These are phyloP conservation scores for Capricornis sumatraensis DNA, from an alignment of 2,113 vertebrate genomes.

Conservation along the genomic window DNA sequence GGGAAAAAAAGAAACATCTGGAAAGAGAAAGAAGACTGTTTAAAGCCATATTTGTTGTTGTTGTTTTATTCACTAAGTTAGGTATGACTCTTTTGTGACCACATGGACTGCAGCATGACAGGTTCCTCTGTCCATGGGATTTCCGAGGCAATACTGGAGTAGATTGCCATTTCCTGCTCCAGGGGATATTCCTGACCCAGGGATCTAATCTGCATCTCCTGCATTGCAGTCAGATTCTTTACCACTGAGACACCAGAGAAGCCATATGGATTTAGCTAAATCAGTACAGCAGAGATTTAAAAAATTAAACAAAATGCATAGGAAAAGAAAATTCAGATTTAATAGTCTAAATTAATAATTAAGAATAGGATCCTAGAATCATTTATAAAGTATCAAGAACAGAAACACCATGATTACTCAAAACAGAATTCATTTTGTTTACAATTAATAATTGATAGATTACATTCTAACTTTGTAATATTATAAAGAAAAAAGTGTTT, in stretches of 20 bases:
- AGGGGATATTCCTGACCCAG: background rate
- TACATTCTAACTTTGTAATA: slow-evolving; percentile 10
- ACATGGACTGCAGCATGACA: background rate
- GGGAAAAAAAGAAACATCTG: background rate
- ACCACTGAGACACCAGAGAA: background rate
- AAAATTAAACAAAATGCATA: background rate
- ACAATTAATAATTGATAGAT: background rate
- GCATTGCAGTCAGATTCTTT: background rate
- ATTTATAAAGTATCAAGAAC: background rate
- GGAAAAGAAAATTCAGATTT: background rate
- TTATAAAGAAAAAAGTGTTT: background rate
- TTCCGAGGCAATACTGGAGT: background rate
- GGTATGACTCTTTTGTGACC: background rate
- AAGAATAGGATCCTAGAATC: background rate
- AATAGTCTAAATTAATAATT: background rate
- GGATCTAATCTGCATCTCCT: background rate
- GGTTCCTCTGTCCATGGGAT: background rate
- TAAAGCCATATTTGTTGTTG: background rate
- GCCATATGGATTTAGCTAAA: background rate
- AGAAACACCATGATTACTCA: background rate
- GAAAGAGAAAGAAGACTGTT: background rate
- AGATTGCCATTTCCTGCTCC: background rate
- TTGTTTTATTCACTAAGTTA: background rate
- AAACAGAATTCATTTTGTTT: background rate
- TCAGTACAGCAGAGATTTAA: background rate